phyloP scores from a whole-genome alignment of 2,113 vertebrate species.

The Labrus mixtus region DNA sequence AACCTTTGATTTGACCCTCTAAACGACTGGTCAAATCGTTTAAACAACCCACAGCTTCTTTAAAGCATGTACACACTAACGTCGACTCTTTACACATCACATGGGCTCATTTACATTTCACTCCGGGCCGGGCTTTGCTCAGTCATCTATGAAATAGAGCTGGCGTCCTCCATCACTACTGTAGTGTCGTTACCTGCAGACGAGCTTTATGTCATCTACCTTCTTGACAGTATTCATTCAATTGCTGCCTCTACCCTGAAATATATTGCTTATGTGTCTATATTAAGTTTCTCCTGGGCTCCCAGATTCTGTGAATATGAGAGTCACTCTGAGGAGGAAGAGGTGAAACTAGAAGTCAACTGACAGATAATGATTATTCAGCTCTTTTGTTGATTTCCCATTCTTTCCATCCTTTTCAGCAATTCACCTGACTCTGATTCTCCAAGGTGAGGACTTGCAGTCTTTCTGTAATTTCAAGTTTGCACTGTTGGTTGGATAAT shows the following conservation, averaged over 20 bases:
- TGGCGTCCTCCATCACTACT: slow-evolving; percentile 41
- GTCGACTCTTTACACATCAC: slow-evolving; percentile 9
- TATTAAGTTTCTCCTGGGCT: slow-evolving; percentile 51
- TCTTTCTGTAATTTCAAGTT: too few relatives aligned
- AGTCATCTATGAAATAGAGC: slow-evolving; percentile 60
- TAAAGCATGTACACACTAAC: slow-evolving; percentile 1
- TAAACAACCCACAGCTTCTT: slow-evolving; percentile 9
- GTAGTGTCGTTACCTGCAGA: slow-evolving; percentile 64
- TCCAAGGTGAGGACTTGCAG: too few relatives aligned
- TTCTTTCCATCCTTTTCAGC: too few relatives aligned
- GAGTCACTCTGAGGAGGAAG: neutral
- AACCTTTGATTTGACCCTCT: slow-evolving; percentile 21
- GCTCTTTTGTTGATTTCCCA: too few relatives aligned
- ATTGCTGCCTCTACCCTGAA: slow-evolving; percentile 40
- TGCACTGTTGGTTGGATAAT: too few relatives aligned
- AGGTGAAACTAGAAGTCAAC: neutral
- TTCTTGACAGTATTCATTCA: slow-evolving; percentile 57
- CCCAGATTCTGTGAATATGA: slow-evolving; percentile 19
- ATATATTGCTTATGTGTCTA: slow-evolving; percentile 47
- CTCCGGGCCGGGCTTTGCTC: slow-evolving; percentile 39
- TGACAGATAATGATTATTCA: too few relatives aligned
- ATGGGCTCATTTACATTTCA: slow-evolving; percentile 48
- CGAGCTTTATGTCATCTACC: slow-evolving; percentile 67
- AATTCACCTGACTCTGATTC: too few relatives aligned
- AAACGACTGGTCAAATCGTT: neutral